phyloP scores from a whole-genome alignment of 2,113 vertebrate species.

The Hydrolagus affinis region DNA sequence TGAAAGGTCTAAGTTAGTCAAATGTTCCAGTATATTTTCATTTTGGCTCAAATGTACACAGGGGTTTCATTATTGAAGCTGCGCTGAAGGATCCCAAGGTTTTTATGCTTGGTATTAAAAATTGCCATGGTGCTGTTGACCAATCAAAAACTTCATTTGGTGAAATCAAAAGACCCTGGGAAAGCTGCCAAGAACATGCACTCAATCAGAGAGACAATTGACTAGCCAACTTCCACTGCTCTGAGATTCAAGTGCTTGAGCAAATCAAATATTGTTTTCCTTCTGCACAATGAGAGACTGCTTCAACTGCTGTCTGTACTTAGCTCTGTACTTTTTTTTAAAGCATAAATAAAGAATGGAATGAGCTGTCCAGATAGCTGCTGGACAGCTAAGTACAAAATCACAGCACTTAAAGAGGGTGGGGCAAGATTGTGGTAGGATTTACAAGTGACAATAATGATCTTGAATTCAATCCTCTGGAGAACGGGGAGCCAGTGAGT shows the following conservation, averaged over 20 bases:
- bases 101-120: conserved; percentile 4
- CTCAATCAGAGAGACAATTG: neutral
- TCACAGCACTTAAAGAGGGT: too few species aligned
- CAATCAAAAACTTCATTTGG: neutral
- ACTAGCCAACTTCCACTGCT: neutral
- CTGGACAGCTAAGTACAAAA: too few species aligned
- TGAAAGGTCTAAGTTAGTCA: neutral
- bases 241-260: neutral
- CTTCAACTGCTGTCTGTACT: neutral
- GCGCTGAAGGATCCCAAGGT: neutral
- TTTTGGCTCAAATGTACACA: neutral
- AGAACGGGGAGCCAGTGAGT: too few species aligned
- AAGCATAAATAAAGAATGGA: too few species aligned
- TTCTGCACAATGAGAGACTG: neutral
- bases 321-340: neutral
- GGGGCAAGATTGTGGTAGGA: too few species aligned
- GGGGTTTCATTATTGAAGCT: neutral
- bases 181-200: neutral
- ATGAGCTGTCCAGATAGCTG: too few species aligned
- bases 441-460: too few species aligned
- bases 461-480: too few species aligned
- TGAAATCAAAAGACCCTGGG: neutral
- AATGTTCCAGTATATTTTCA: neutral
- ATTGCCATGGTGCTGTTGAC: neutral
- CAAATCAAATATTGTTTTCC: neutral